These are phyloP conservation scores for Oscheius onirici DNA, from an alignment of 2,888 invertebrate species.

Conservation along the genomic window DNA sequence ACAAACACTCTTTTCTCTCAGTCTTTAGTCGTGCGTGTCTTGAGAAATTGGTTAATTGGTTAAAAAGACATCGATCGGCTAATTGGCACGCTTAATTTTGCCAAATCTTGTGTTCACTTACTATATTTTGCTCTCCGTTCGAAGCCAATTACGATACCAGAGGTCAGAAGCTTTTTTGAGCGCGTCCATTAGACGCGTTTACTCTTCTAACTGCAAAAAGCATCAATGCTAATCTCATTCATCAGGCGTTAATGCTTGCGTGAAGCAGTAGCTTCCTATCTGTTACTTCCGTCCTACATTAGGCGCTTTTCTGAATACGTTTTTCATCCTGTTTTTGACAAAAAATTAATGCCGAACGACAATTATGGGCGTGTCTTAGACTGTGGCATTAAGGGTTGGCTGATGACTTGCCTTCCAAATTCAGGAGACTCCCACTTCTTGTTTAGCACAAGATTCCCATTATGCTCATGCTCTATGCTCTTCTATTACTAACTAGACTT, in stretches of 20 bases:
- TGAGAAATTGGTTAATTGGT: conserved; percentile 26
- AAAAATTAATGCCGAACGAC: not conserved
- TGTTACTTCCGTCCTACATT: not conserved
- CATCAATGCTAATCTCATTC: conserved; percentile 1
- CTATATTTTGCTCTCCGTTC: not conserved
- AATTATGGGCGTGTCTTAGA: not conserved
- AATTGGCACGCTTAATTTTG: conserved; percentile 20
- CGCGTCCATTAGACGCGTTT: not conserved
- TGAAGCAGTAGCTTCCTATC: not conserved
- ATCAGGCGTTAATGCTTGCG: not conserved
- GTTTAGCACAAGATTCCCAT: not conserved
- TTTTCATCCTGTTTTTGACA: too few species aligned
- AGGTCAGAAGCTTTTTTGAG: not conserved
- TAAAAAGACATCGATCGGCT: conserved; percentile 22
- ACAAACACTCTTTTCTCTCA: not conserved
- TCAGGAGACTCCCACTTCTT: not conserved
- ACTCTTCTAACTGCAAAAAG: not conserved
- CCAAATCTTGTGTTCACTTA: conserved; percentile 12
- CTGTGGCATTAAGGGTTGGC: not conserved
- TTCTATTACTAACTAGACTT: conserved; percentile 11
- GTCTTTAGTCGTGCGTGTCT: not conserved
- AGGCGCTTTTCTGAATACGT: too few species aligned
- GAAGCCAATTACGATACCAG: not conserved
- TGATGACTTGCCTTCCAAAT: not conserved
- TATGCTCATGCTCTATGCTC: conserved; percentile 10